Evolutionary conservation across 2,797 vertebrate species (phyloP), one percentile per base, ranked within the genome.

Genomic region (Aplochiton taeniatus): DNA sequence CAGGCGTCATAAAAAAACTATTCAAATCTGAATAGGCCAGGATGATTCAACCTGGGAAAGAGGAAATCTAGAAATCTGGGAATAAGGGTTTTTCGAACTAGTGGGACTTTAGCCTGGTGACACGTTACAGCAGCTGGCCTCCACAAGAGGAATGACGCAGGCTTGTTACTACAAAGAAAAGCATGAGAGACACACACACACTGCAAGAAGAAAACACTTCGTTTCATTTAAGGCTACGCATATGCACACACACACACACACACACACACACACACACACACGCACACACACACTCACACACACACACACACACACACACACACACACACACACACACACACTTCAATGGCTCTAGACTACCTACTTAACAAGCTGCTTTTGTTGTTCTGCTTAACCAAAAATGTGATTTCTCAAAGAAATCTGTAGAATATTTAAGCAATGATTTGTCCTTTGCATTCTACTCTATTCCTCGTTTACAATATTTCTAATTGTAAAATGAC

Each of bases 61-160:
- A 81, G 74, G 63, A 65, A 83, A 89, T 87, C 74, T 66, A 82
- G 83, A 81, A 90, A 86, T 90, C 84, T 86, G 84, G 86, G 89
- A 88, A 86, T 79, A 31, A 77, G 41, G 73, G 66, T 80, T 87
- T 84, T 87, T 86, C 0, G 11, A 8, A 11, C 79, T 78, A n/a
- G 31, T 3, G 31, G 2, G 31, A 31, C 3, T 31, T 31, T 31
- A 74, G 78, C 69, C 79, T 66, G 18, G 69, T 52, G 75, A 77
- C 69, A 65, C 58, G 72, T 49, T 58, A 81, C 74, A 73, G 83
- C 83, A 87, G 85, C 86, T 91, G 89, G 31, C 31, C 31, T 88
- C 77, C 73, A 72, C 70, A 72, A 82, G 58, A 60, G 0, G 10
- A 72, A 69, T 74, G 82, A 80, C 56, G 60, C 51, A 60, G 73